phyloP scores from a whole-genome alignment of 2,113 vertebrate species.

The Gavia stellata region DNA sequence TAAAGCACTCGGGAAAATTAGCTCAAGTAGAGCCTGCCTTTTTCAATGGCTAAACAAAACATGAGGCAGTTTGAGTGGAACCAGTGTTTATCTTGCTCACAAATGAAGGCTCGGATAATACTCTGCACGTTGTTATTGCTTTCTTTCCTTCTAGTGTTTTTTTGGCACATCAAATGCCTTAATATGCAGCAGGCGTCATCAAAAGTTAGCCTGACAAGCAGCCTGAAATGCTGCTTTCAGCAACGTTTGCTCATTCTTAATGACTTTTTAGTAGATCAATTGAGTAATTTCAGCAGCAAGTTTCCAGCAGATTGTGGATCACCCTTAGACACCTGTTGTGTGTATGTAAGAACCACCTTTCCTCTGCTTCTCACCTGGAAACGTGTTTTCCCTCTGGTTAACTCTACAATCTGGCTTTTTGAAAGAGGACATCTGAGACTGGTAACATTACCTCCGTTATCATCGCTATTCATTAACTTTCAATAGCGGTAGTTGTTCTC shows the following conservation, averaged over 20 bases:
- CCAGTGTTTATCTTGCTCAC: not conserved
- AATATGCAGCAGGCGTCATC: not conserved
- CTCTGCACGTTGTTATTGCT: not conserved
- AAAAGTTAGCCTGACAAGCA: not conserved
- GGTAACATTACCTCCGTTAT: not conserved
- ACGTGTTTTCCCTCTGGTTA: not conserved
- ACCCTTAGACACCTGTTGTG: not conserved
- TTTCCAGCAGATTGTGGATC: not conserved
- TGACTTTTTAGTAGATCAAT: not conserved
- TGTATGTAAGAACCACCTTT: not conserved
- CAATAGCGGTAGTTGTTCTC: not conserved
- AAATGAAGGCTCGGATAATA: not conserved
- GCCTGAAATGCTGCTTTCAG: not conserved
- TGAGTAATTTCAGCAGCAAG: slow-evolving; percentile 11
- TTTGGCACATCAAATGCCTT: not conserved
- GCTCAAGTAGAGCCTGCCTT: not conserved
- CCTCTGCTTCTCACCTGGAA: not conserved
- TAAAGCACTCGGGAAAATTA: not conserved
- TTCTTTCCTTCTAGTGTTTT: not conserved
- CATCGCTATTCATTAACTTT: not conserved
- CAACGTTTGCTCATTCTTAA: not conserved
- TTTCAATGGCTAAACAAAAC: not conserved
- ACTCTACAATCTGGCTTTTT: not conserved
- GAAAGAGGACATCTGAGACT: not conserved
- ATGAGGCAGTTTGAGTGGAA: not conserved